Conservation (phyloP, 2,113 vertebrate genomes). For the Spermophilus dauricus region DNA sequence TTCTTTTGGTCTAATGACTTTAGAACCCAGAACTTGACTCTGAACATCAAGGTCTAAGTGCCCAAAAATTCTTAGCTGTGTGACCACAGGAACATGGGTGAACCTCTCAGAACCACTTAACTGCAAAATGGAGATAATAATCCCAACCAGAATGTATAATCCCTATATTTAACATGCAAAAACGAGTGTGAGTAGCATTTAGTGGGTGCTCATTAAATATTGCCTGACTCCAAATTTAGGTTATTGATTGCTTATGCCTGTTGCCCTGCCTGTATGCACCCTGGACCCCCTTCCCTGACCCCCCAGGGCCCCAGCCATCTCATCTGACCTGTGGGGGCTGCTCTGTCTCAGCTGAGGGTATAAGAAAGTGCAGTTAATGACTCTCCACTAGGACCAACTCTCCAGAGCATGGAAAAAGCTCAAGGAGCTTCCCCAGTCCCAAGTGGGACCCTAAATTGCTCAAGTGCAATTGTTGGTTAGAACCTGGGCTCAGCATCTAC, state of each 20-base stretch:
- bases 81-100: neutral
- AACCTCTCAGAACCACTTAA: neutral
- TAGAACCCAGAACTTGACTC: neutral
- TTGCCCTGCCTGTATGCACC: neutral
- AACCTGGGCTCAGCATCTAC: slow-evolving; percentile 64
- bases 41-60: neutral
- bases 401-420: neutral
- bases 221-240: neutral
- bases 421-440: neutral
- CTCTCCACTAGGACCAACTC: neutral
- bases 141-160: neutral
- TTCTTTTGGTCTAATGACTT: neutral
- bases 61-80: neutral
- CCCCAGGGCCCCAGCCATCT: neutral
- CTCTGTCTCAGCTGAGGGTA: neutral
- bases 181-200: neutral
- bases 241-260: neutral
- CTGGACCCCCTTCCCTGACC: no score
- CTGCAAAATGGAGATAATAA: neutral
- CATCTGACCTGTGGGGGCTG: no score
- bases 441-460: slow-evolving; percentile 31
- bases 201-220: neutral
- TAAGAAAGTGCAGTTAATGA: neutral
- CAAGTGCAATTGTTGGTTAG: slow-evolving; percentile 68
- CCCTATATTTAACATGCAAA: neutral